phyloP scores from a whole-genome alignment of 2,888 invertebrate species.

The Nephrotoma guestfalica region DNA sequence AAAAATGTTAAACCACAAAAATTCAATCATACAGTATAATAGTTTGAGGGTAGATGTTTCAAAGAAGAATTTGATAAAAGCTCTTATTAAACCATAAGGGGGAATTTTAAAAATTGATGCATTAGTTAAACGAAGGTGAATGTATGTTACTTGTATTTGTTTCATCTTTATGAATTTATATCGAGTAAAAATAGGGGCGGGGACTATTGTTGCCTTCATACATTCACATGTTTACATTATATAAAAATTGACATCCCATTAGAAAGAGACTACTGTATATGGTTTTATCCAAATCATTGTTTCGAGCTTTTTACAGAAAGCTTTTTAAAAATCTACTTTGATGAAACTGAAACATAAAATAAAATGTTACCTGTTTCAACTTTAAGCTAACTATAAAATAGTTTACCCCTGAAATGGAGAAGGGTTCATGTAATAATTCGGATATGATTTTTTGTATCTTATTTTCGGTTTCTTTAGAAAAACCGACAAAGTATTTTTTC shows the following conservation, averaged over 20 bases:
- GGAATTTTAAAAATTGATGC: not conserved
- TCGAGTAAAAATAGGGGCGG: not conserved
- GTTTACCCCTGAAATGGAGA: not conserved
- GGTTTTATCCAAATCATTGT: not conserved
- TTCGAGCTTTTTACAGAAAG: not conserved
- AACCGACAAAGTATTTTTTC: not conserved
- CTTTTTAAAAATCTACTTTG: not conserved
- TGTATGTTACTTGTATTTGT: not conserved
- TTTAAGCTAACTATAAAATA: not conserved
- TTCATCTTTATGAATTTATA: not conserved
- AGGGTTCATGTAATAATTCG: not conserved
- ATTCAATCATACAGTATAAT: not conserved
- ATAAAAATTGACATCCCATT: not conserved
- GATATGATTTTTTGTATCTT: not conserved
- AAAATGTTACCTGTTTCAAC: not conserved
- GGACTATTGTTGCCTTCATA: not conserved
- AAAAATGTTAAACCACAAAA: not conserved
- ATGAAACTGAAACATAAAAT: not conserved
- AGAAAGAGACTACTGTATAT: not conserved
- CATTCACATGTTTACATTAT: not conserved
- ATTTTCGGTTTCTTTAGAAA: not conserved
- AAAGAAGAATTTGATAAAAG: not conserved
- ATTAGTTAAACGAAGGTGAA: not conserved
- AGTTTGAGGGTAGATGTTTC: not conserved
- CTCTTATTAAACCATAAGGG: not conserved